A percentile compares a stretch with the other conserved stretches of the same genome.
phyloP scores from a whole-genome alignment of 2,888 invertebrate species.

The Sesia bembeciformis region DNA sequence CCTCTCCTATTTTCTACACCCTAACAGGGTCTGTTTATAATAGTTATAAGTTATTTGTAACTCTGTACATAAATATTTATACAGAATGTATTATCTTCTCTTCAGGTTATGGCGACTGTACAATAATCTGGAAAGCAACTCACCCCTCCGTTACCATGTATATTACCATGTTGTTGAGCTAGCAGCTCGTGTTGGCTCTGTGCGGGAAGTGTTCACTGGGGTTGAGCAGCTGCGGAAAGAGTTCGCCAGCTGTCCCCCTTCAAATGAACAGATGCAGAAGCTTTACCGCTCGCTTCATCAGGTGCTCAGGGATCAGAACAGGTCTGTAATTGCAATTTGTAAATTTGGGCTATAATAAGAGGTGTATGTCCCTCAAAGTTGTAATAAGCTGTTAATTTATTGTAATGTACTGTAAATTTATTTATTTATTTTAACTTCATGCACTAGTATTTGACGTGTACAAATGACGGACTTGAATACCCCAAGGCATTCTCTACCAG shows the following conservation, averaged over 20 bases:
- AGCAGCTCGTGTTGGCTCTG: constrained; percentile 89
- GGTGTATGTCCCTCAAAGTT: no score
- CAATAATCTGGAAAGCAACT: constrained; percentile 89
- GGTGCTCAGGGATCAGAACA: constrained; percentile 89
- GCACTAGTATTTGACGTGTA: no score
- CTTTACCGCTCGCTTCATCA: constrained; percentile 91
- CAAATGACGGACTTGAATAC: no score
- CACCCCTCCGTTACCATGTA: constrained; percentile 91
- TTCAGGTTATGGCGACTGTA: constrained; percentile 91
- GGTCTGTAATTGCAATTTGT: constrained; percentile 54
- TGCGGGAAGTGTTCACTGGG: constrained; percentile 88
- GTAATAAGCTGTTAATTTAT: no score
- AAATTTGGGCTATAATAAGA: no score
- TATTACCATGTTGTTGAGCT: constrained; percentile 94
- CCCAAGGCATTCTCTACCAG: no score
- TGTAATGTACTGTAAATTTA: no score
- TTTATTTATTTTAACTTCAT: no score
- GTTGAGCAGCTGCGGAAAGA: constrained; percentile 88
- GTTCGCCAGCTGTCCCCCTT: constrained; percentile 85
- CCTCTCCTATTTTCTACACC: no score
- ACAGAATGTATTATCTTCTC: constrained; percentile 9
- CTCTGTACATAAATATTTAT: no score
- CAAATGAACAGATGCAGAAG: constrained; percentile 93
- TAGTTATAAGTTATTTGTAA: no score
- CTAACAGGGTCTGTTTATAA: no score